These are phyloP conservation scores for Xenopus tropicalis DNA, from an alignment of 2,113 vertebrate species.

Conservation along the genomic window UCB_Xtro_10.0 CM004445.2:152553501-152554000, in stretches of 20 bases:
- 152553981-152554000: neutral
- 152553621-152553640: conserved; percentile 62
- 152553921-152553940: neutral
- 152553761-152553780: no score
- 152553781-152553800: neutral
- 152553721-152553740: conserved; percentile 4
- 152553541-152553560: conserved; percentile 3
- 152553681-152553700: conserved; percentile 55
- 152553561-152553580: neutral
- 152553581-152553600: no score
- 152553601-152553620: neutral
- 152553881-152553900: neutral
- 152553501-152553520: conserved; percentile 41
- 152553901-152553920: conserved; percentile 5
- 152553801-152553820: conserved; percentile 61
- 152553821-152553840: conserved; percentile 3
- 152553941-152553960: conserved; percentile 48
- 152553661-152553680: conserved; percentile 8
- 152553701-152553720: conserved; percentile 45
- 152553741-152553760: neutral
- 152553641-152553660: neutral
- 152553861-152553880: conserved; percentile 48
- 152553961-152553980: conserved; percentile 5
- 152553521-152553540: conserved; percentile 57
- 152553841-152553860: neutral